Evolutionary conservation across 2,113 vertebrate genomes (phyloP).

Genomic region (Emydura subglobosa): DNA sequence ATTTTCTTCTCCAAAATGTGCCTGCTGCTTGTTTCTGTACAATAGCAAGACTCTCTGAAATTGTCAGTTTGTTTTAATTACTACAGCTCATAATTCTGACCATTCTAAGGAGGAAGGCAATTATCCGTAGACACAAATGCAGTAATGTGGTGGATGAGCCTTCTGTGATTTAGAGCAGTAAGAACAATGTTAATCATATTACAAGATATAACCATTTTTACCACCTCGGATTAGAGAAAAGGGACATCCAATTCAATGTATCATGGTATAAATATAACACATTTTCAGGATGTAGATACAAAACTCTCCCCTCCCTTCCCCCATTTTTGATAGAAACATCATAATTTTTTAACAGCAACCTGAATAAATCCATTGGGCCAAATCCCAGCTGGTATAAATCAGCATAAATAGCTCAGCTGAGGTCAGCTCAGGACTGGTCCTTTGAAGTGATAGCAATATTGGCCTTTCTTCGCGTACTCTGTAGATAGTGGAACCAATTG

Average conservation of each 20-base stretch:
- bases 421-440: background rate
- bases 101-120: conserved; percentile 70
- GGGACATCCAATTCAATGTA: conserved; percentile 57
- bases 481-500: background rate
- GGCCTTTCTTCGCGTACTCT: background rate
- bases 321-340: conserved; percentile 43
- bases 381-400: background rate
- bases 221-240: conserved; percentile 47
- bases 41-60: conserved; percentile 63
- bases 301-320: conserved; percentile 38
- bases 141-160: conserved; percentile 68
- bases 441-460: background rate
- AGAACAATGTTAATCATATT: conserved; percentile 76
- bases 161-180: conserved; percentile 71
- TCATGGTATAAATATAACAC: conserved; percentile 60
- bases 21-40: conserved; percentile 57
- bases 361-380: background rate
- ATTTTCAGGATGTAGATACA: conserved; percentile 58
- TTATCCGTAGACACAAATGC: conserved; percentile 74
- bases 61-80: conserved; percentile 77
- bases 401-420: background rate
- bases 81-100: conserved; percentile 67
- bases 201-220: conserved; percentile 65
- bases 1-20: conserved; percentile 51
- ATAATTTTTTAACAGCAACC: background rate